Conservation (phyloP, 1,140 invertebrate species). For the Bombus huntii region DNA sequence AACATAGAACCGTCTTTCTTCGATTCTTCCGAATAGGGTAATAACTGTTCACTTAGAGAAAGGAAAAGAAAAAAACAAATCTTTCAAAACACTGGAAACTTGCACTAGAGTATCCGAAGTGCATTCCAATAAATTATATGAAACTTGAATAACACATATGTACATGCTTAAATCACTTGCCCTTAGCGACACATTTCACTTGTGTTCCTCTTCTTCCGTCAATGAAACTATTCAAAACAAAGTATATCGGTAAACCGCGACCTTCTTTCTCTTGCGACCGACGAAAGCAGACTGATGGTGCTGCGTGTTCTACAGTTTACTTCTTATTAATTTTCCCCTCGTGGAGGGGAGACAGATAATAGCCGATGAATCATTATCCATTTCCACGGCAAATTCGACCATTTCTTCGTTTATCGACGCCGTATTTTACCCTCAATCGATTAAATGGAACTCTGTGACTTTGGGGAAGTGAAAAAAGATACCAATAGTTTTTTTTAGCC, state of each 20-base stretch:
- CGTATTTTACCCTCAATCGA: background rate
- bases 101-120: background rate
- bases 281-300: background rate
- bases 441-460: background rate
- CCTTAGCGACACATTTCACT: background rate
- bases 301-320: background rate
- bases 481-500: no score
- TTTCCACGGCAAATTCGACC: background rate
- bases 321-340: constrained; percentile 24
- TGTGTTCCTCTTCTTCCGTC: background rate
- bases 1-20: background rate
- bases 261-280: background rate
- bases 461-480: background rate
- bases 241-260: no score
- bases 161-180: background rate
- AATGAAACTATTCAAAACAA: background rate
- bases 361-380: background rate
- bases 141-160: background rate
- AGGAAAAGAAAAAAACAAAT: background rate
- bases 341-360: background rate
- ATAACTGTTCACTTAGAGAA: background rate
- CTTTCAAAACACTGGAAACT: background rate
- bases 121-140: background rate
- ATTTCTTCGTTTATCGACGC: background rate
- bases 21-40: background rate